Evolutionary conservation across 1,140 invertebrate species (phyloP).

Genomic region (Drosophila bifasciata): DNA sequence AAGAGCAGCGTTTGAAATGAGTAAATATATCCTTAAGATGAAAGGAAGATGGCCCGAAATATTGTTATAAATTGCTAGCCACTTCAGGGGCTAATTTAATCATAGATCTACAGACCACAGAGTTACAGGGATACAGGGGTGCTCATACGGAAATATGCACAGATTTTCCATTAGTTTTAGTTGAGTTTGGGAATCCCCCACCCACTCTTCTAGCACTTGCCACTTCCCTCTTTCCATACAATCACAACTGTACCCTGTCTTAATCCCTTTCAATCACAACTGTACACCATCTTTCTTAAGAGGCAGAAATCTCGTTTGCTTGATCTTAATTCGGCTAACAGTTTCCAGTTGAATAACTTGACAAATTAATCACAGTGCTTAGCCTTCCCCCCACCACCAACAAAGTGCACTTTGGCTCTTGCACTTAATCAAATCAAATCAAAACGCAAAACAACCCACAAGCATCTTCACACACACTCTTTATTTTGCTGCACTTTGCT

Average conservation of each 20-base stretch:
- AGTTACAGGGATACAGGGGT: accelerated
- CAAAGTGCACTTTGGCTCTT: conserved; percentile 4
- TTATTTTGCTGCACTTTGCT: conserved; percentile 6
- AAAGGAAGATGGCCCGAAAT: no score
- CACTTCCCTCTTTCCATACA: no score
- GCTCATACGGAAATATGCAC: no score
- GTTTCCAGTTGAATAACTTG: not conserved
- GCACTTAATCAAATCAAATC: conserved; percentile 39
- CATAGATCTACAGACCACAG: not conserved
- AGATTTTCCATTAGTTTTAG: no score
- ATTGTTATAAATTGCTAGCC: not conserved
- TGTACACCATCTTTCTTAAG: no score
- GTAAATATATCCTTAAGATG: conserved; percentile 21
- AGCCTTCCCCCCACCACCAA: not conserved
- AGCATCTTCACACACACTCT: not conserved
- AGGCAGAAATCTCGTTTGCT: no score
- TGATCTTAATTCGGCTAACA: not conserved
- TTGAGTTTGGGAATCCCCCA: no score
- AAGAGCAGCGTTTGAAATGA: not conserved
- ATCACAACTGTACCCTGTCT: no score
- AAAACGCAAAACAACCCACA: not conserved
- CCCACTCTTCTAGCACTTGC: no score
- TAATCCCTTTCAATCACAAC: no score
- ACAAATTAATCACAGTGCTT: conserved; percentile 1
- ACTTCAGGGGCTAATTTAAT: conserved; percentile 27